Percentiles rank a stretch among this genome's conserved stretches.
Conservation (phyloP, 2,888 invertebrate genomes). For the Dioctria rufipes region DNA sequence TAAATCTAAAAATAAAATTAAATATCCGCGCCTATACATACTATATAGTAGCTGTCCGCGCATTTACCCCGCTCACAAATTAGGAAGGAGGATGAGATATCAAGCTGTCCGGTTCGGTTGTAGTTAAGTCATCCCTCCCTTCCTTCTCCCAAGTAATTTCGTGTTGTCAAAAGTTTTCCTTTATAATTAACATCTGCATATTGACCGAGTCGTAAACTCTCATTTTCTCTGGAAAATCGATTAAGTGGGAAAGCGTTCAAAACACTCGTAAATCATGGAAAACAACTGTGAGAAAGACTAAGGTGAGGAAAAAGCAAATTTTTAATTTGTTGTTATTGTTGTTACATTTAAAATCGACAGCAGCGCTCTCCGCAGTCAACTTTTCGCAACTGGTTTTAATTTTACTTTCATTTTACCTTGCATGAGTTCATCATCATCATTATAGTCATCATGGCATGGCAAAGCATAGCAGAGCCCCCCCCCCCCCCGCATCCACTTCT, state of each 20-base stretch:
- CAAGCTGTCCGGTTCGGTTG: neutral
- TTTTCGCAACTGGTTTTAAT: slow-evolving; percentile 30
- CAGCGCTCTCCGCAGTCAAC: neutral
- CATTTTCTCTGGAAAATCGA: slow-evolving; percentile 12
- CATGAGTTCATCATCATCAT: slow-evolving; percentile 28
- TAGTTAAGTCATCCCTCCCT: slow-evolving; percentile 7
- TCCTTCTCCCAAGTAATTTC: neutral
- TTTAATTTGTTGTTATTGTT: neutral
- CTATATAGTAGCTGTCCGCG: too few species aligned
- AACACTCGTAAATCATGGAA: slow-evolving; percentile 8
- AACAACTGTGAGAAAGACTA: neutral
- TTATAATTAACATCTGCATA: slow-evolving; percentile 11
- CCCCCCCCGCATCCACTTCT: neutral
- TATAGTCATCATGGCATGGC: too few species aligned
- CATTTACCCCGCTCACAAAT: neutral
- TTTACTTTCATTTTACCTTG: slow-evolving; percentile 52
- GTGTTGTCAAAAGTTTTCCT: slow-evolving; percentile 12
- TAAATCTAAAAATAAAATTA: slow-evolving; percentile 18
- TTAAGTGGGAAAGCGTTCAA: slow-evolving; percentile 29
- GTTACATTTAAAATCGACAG: neutral
- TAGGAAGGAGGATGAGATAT: neutral
- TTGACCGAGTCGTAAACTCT: neutral
- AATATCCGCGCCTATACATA: neutral
- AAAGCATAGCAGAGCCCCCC: too few species aligned
- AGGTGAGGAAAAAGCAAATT: neutral